A percentile compares a stretch with the other conserved stretches of the same genome.
phyloP scores from a whole-genome alignment of 2,113 vertebrate genomes.

The Notothenia rossii region DNA sequence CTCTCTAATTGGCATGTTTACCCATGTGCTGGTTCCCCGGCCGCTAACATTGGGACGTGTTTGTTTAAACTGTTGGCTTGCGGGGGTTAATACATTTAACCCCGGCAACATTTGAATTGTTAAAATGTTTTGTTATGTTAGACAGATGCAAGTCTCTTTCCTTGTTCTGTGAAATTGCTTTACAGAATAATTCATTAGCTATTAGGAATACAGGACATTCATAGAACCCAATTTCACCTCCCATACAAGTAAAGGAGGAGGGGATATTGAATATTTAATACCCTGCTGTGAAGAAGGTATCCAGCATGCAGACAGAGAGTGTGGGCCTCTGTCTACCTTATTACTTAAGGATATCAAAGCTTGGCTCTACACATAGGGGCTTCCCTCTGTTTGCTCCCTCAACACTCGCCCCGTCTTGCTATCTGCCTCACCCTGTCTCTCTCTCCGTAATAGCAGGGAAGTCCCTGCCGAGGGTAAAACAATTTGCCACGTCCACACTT shows the following conservation, averaged over 20 bases:
- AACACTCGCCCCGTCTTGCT: constrained; percentile 47
- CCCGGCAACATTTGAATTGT: constrained; percentile 48
- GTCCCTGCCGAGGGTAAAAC: constrained; percentile 52
- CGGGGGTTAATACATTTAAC: constrained; percentile 72
- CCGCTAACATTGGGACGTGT: constrained; percentile 62
- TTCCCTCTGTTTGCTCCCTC: constrained; percentile 55
- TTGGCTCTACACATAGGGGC: constrained; percentile 37
- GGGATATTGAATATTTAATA: constrained; percentile 58
- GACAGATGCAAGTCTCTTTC: constrained; percentile 41
- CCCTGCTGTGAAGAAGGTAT: constrained; percentile 56
- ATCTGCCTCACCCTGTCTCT: constrained; percentile 37
- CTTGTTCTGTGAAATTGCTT: constrained; percentile 26
- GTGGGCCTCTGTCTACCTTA: constrained; percentile 56
- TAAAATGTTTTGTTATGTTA: constrained; percentile 40
- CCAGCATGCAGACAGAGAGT: constrained; percentile 43
- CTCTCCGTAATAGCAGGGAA: constrained; percentile 39
- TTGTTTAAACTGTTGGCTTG: constrained; percentile 70
- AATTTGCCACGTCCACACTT: constrained; percentile 55
- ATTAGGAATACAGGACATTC: constrained; percentile 22
- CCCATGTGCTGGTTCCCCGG: constrained; percentile 67
- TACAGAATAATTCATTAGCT: constrained; percentile 44
- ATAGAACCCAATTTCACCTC: constrained; percentile 44
- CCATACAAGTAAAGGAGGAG: constrained; percentile 23
- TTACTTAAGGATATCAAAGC: constrained; percentile 71
- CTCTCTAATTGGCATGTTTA: constrained; percentile 82